Percentiles rank a stretch among this genome's conserved stretches.
These are phyloP conservation scores for Pantala flavescens DNA, from an alignment of 1,140 invertebrate genomes.

Conservation along the genomic window DNA sequence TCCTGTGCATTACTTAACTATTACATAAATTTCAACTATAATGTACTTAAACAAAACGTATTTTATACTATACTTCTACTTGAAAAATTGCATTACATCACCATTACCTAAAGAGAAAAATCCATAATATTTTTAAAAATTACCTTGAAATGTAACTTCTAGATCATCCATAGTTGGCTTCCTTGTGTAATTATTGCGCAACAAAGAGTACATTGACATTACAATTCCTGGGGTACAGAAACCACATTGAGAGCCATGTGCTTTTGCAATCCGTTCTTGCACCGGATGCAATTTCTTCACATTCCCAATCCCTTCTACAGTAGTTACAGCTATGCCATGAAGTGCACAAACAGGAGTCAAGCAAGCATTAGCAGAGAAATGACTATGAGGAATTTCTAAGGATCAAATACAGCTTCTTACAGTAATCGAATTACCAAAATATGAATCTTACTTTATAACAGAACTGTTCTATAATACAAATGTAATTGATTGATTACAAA, in stretches of 20 bases:
- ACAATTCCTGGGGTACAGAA: constrained; percentile 88
- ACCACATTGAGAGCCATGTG: constrained; percentile 83
- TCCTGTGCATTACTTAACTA: too few relatives aligned
- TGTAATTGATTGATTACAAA: too few relatives aligned
- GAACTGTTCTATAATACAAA: too few relatives aligned
- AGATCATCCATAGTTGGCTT: constrained; percentile 49
- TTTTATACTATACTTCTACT: too few relatives aligned
- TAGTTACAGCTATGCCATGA: constrained; percentile 77
- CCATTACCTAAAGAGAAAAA: too few relatives aligned
- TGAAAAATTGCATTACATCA: too few relatives aligned
- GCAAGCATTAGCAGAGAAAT: constrained; percentile 82
- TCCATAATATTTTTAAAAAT: too few relatives aligned
- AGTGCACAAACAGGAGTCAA: constrained; percentile 70
- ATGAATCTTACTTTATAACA: too few relatives aligned
- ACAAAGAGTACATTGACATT: constrained; percentile 85
- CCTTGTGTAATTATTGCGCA: constrained; percentile 49
- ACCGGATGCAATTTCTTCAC: constrained; percentile 65
- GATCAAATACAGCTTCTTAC: too few relatives aligned
- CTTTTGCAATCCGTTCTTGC: constrained; percentile 75
- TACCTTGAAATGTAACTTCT: constrained; percentile 70
- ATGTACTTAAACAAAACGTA: too few relatives aligned
- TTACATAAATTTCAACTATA: too few relatives aligned
- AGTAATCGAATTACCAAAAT: too few relatives aligned
- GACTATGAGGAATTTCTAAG: constrained; percentile 41
- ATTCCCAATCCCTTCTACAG: constrained; percentile 77